Evolutionary conservation across 2,797 vertebrate species (phyloP).

Genomic region (Acanthurus leucopareius): DNA sequence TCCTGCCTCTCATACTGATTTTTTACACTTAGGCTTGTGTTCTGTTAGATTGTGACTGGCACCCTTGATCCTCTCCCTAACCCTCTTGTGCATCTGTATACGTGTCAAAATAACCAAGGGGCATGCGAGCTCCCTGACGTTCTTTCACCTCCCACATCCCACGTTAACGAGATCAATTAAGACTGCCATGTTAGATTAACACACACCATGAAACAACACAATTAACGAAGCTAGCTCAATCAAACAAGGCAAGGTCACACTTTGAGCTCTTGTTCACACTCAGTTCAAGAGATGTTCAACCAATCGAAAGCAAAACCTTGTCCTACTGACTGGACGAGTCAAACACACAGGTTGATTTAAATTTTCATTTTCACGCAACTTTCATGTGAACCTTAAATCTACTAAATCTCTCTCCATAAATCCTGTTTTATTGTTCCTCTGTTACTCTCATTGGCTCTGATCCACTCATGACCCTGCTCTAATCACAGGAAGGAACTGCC

Average conservation of each 20-base stretch:
- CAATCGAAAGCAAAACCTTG: constrained; percentile 24
- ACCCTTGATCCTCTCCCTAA: constrained; percentile 55
- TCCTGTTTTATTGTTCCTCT: background rate
- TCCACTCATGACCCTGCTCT: constrained; percentile 13
- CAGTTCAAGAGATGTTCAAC: constrained; percentile 15
- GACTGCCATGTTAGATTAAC: constrained; percentile 77
- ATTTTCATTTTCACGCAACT: constrained; percentile 13
- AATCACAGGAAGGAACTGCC: constrained; percentile 23
- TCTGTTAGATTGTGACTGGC: constrained; percentile 69
- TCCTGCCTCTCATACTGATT: constrained; percentile 49
- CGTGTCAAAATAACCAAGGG: constrained; percentile 80
- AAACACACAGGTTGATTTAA: constrained; percentile 8
- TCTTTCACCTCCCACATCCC: constrained; percentile 61
- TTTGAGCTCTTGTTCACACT: constrained; percentile 12
- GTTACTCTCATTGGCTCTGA: constrained; percentile 17
- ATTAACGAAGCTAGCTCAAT: constrained; percentile 57
- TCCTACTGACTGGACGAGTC: background rate
- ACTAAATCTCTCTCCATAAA: constrained; percentile 24
- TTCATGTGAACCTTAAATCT: constrained; percentile 24
- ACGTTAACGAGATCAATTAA: constrained; percentile 83
- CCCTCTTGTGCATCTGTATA: constrained; percentile 63
- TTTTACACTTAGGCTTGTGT: constrained; percentile 65
- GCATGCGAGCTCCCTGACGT: constrained; percentile 61
- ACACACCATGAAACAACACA: constrained; percentile 49
- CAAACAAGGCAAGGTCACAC: constrained; percentile 38